Base-by-base conservation (phyloP, 2,888 invertebrate species). In the Coleophora flavipennella region DNA sequence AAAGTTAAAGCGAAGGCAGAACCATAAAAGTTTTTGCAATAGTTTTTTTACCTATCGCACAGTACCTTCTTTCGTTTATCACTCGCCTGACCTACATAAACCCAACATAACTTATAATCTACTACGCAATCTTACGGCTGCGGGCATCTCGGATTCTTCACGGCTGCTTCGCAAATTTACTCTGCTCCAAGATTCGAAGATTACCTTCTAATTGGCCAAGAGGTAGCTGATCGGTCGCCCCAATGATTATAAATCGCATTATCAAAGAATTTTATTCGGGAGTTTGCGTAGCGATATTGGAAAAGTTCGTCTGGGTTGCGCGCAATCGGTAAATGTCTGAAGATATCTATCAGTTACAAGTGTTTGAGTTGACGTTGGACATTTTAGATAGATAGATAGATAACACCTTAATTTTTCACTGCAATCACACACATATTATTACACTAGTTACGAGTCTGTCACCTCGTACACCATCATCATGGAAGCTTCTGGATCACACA, bases 211-310 rank as follows among this genome's bases (percentile, higher is more conserved):
- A 73, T 67, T 65, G 55, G 54, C 48, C 40, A 35, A 47, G 51
- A 46, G 48, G 48, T 50, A 50, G 44, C 45, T 46, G 42, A 26
- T 45, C 46, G 44, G 31, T 53, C 51, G 56, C 53, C 55, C 59
- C 64, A 63, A 69, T 76, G 74, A 77, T 78, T 76, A 73, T 71
- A 75, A 79, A 80, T 77, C 69, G 71, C 72, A 78, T 20, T 76
- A 78, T 76, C 74, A 67, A 75, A 74, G 71, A 66, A 69, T 71
- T 64, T 54, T 49, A 48, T 39, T 29, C 36, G 45, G 38, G 58
- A 71, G 68, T 73, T 74, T 67, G 60, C 59, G 57, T 57, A 57
- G 54, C 55, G 69, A 68, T 76, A 78, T 79, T 78, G 77, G 72
- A 69, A 73, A 78, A 78, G 65, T 79, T 79, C 59, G 41, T 44